A percentile compares a stretch with the other conserved stretches of the same genome.
Conservation (phyloP, 2,113 vertebrate species). For the Daboia siamensis region DNA sequence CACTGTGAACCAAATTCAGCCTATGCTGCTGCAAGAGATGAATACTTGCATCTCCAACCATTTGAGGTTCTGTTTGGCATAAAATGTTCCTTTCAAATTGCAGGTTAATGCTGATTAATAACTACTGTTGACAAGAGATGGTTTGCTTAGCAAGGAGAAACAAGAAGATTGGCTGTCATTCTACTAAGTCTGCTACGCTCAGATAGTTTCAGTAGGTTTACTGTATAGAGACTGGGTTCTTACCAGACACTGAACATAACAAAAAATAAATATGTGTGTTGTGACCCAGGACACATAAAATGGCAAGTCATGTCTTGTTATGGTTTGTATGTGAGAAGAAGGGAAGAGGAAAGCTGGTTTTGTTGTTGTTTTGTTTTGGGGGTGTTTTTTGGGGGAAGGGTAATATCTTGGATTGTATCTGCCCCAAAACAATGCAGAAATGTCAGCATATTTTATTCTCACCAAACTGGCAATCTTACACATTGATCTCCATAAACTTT, state of each 20-base stretch:
- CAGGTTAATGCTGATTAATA: background rate
- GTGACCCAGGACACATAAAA: background rate
- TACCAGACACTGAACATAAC: background rate
- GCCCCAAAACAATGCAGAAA: background rate
- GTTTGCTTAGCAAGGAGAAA: background rate
- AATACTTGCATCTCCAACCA: background rate
- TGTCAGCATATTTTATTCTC: no score
- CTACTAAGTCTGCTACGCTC: background rate
- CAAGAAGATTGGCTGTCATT: background rate
- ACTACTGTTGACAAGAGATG: background rate
- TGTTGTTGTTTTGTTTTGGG: no score
- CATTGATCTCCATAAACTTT: no score
- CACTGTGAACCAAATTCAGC: background rate
- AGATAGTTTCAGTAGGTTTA: background rate
- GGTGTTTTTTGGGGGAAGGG: no score
- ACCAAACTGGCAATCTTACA: no score
- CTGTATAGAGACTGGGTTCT: background rate
- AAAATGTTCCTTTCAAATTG: background rate
- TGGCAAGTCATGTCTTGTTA: background rate
- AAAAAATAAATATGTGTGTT: background rate
- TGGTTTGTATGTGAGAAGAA: background rate
- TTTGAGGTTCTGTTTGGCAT: background rate
- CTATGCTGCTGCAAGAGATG: background rate
- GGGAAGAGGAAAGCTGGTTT: background rate
- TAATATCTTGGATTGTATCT: background rate